phyloP scores from a whole-genome alignment of 2,113 vertebrate genomes.

The Eira barbara region DNA sequence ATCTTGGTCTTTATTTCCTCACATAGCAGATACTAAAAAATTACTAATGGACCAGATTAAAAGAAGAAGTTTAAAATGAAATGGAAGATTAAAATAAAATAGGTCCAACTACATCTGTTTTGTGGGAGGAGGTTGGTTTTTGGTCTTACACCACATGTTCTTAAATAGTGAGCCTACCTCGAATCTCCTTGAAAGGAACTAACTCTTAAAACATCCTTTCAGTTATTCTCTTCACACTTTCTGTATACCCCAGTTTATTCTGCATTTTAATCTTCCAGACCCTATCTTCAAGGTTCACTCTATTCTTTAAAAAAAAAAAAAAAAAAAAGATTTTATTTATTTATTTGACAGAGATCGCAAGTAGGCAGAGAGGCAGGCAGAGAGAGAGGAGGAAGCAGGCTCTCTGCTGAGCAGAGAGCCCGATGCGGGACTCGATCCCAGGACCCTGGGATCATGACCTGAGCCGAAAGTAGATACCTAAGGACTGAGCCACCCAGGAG shows the following conservation, averaged over 20 bases:
- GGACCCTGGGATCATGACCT: no score
- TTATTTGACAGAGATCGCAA: no score
- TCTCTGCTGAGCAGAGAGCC: no score
- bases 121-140: background rate
- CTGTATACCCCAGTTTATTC: background rate
- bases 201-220: background rate
- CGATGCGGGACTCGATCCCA: no score
- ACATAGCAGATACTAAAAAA: background rate
- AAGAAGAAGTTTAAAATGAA: background rate
- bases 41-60: background rate
- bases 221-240: background rate
- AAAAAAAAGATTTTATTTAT: no score
- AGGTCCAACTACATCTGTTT: background rate
- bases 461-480: no score
- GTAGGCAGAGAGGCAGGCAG: no score
- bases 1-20: background rate
- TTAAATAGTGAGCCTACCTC: background rate
- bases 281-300: background rate
- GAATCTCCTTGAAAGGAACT: background rate
- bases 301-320: no score
- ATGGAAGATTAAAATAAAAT: background rate
- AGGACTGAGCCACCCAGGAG: no score
- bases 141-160: background rate
- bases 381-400: no score
- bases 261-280: background rate